phyloP scores from a whole-genome alignment of 2,888 invertebrate species.

The Resseliella maxima region DNA sequence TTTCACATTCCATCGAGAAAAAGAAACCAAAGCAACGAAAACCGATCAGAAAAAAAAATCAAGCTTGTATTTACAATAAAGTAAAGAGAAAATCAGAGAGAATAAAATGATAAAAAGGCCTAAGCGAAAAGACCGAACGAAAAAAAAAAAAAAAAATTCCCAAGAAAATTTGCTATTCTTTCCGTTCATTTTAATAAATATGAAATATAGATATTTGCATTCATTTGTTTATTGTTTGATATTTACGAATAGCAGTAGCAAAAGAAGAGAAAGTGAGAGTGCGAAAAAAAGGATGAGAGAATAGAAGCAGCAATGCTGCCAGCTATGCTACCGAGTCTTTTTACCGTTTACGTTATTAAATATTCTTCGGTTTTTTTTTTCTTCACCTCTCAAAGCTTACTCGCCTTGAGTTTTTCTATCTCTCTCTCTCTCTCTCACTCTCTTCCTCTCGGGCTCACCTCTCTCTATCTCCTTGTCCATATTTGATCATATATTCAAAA shows the following conservation, averaged over 20 bases:
- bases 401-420: neutral
- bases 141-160: neutral
- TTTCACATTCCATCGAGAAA: neutral
- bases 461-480: too few species aligned
- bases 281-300: neutral
- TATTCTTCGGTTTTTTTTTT: neutral
- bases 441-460: too few species aligned
- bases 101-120: too few species aligned
- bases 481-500: neutral
- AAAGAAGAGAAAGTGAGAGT: neutral
- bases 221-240: constrained; percentile 10
- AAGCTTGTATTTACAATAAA: neutral
- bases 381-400: neutral
- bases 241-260: neutral
- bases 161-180: neutral
- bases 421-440: too few species aligned
- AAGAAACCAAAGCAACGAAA: neutral
- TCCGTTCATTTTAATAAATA: neutral
- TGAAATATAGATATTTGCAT: constrained; percentile 4
- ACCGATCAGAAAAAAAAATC: neutral
- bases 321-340: neutral
- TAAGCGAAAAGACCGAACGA: neutral
- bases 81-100: too few species aligned
- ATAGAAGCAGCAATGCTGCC: neutral
- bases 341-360: neutral